These are phyloP conservation scores for Nothoprocta pentlandii DNA, from an alignment of 2,113 vertebrate species.

Conservation along the genomic window DNA sequence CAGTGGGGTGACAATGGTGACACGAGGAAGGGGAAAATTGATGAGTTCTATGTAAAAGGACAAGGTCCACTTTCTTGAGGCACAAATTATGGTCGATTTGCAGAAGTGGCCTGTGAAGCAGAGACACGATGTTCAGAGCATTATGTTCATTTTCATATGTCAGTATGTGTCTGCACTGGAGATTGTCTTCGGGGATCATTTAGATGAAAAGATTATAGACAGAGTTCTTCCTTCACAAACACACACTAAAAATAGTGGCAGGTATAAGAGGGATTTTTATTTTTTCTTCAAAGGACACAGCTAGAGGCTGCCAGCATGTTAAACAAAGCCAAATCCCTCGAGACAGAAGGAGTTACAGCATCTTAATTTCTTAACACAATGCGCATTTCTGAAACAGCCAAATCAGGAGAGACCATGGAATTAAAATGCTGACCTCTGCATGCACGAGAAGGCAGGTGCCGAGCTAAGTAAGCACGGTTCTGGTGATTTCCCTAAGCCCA, in stretches of 20 bases:
- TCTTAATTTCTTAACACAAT: not conserved
- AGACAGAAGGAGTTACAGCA: not conserved
- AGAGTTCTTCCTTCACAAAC: conserved; percentile 16
- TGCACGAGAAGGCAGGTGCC: not conserved
- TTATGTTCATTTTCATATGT: not conserved
- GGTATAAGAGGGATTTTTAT: not conserved
- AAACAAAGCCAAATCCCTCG: not conserved
- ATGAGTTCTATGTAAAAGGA: not conserved
- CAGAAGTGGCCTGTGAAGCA: not conserved
- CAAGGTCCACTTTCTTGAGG: not conserved
- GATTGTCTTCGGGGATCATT: conserved; percentile 1
- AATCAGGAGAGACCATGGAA: not conserved
- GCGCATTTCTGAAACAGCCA: not conserved
- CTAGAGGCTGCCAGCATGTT: not conserved
- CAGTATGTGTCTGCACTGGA: not conserved
- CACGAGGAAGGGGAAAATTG: not conserved
- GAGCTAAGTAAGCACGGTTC: not conserved
- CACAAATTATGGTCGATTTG: not conserved
- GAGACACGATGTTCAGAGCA: not conserved
- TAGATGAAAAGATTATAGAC: not conserved
- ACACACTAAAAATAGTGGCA: conserved; percentile 5
- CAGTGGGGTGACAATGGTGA: not conserved
- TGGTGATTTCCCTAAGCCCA: not conserved
- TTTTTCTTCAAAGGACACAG: not conserved
- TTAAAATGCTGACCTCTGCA: not conserved